Conservation (phyloP, 2,797 vertebrate genomes). For the Sardinella longiceps region DNA sequence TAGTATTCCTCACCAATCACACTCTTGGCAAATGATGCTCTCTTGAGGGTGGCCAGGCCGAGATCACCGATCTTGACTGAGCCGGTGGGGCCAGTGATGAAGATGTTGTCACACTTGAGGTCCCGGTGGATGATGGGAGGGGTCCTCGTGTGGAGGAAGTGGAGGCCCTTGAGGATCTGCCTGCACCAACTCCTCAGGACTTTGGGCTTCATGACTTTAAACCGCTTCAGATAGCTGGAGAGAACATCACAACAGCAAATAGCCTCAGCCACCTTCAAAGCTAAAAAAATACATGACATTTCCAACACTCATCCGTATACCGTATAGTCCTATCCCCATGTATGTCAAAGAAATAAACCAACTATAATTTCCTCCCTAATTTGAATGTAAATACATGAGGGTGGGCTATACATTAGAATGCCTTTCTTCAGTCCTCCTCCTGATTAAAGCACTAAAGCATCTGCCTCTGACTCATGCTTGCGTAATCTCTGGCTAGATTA, state of each 20-base stretch:
- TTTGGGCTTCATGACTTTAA: constrained; percentile 99
- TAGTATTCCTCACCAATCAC: constrained; percentile 85
- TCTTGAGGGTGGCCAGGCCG: constrained; percentile 95
- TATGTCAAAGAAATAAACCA: no score
- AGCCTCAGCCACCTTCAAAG: background rate
- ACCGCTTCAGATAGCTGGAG: constrained; percentile 93
- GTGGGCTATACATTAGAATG: no score
- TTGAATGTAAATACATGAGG: no score
- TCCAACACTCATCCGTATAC: background rate
- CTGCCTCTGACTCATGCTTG: no score
- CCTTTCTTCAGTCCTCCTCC: no score
- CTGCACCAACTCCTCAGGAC: constrained; percentile 97
- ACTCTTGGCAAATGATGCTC: constrained; percentile 97
- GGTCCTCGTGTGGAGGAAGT: constrained; percentile 94
- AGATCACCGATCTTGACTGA: constrained; percentile 98
- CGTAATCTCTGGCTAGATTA: no score
- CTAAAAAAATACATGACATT: background rate
- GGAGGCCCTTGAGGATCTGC: constrained; percentile 96
- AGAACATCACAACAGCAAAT: constrained; percentile 26
- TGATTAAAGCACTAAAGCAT: no score
- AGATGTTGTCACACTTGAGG: constrained; percentile 99
- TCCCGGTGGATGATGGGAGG: constrained; percentile 99
- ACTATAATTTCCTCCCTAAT: no score
- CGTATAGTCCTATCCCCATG: background rate
- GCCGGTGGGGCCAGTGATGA: constrained; percentile 97